Evolutionary conservation across 2,888 invertebrate species (phyloP).

Genomic region (Drosophila meridiana): DNA sequence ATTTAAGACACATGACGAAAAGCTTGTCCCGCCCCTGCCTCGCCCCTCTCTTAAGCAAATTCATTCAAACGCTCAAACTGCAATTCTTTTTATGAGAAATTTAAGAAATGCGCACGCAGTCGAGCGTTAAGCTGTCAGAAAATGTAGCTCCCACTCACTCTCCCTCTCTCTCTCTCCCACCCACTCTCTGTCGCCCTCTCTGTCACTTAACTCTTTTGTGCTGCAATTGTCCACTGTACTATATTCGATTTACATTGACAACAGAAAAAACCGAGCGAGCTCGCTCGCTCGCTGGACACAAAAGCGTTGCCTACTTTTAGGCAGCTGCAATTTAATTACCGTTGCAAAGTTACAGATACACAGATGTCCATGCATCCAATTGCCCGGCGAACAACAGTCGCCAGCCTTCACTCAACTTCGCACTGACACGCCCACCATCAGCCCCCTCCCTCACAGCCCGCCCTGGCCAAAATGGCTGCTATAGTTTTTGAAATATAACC

Average conservation of each 20-base stretch:
- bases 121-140: constrained; percentile 38
- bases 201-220: constrained; percentile 9
- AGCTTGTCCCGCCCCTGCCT: too few relatives aligned
- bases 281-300: constrained; percentile 6
- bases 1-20: background rate
- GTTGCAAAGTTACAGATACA: constrained; percentile 54
- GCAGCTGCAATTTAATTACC: constrained; percentile 75
- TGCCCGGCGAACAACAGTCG: constrained; percentile 22
- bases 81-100: constrained; percentile 24
- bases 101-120: constrained; percentile 38
- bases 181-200: background rate
- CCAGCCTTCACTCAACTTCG: constrained; percentile 9
- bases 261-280: background rate
- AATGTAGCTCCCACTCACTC: background rate
- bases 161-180: background rate
- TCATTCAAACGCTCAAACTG: constrained; percentile 22
- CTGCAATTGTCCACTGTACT: constrained; percentile 29
- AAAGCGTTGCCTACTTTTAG: constrained; percentile 53
- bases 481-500: constrained; percentile 56
- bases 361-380: constrained; percentile 39
- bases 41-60: constrained; percentile 29
- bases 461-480: background rate
- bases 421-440: background rate
- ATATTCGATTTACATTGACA: constrained; percentile 55
- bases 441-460: background rate